phyloP scores from a whole-genome alignment of 2,797 vertebrate species.

The Hapalemur alaotrensis region DNA sequence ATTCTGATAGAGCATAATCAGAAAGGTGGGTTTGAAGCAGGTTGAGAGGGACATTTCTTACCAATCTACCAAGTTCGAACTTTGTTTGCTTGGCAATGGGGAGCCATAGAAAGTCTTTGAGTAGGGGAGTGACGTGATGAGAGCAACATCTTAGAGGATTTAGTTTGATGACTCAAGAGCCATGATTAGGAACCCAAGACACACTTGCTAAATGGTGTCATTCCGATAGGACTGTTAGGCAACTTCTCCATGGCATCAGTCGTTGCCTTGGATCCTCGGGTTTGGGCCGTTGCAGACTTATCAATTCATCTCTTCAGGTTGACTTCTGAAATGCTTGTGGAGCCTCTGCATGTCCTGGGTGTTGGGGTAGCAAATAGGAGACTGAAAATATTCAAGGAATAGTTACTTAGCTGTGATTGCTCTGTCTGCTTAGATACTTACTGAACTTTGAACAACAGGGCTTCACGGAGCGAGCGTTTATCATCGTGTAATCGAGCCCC shows the following conservation, averaged over 20 bases:
- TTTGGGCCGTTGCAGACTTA: neutral
- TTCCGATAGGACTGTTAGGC: neutral
- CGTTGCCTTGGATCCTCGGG: neutral
- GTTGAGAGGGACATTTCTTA: neutral
- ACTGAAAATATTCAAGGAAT: neutral
- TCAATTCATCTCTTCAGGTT: neutral
- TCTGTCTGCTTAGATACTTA: constrained; percentile 24
- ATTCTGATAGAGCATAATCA: neutral
- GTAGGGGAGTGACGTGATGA: neutral
- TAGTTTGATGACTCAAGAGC: neutral
- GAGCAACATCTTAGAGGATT: neutral
- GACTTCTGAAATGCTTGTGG: neutral
- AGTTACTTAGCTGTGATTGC: neutral
- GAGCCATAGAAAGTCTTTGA: neutral
- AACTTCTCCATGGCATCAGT: neutral
- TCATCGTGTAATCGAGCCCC: neutral
- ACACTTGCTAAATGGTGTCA: neutral
- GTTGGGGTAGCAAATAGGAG: neutral
- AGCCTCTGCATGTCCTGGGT: neutral
- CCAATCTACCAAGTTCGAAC: neutral
- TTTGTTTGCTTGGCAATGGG: neutral
- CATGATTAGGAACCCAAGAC: neutral
- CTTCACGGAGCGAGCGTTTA: neutral
- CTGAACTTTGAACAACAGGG: constrained; percentile 22
- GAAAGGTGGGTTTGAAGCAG: neutral